Evolutionary conservation across 2,113 vertebrate genomes (phyloP).

Genomic region (Suncus etruscus): DNA sequence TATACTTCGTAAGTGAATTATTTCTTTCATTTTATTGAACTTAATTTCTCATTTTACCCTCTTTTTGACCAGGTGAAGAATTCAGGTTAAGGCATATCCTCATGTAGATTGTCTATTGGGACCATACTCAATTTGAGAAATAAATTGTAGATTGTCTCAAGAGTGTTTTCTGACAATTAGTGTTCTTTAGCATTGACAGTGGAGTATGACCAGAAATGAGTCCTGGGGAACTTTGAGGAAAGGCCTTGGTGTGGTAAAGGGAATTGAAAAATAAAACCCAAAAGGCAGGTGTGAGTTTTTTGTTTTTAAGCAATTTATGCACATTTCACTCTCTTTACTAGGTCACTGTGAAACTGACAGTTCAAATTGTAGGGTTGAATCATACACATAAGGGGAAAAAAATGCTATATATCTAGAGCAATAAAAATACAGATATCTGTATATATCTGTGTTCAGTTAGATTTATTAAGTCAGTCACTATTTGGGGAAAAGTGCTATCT

Average conservation of each 20-base stretch:
- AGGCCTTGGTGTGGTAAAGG: background rate
- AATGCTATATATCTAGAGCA: slow-evolving; percentile 20
- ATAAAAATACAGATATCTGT: slow-evolving; percentile 29
- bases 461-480: slow-evolving; percentile 77
- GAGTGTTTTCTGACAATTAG: background rate
- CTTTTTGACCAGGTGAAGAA: slow-evolving; percentile 15
- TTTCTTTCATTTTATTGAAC: slow-evolving; percentile 42
- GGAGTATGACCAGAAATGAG: background rate
- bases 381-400: slow-evolving; percentile 23
- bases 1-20: background rate
- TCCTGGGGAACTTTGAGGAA: background rate
- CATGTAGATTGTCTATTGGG: background rate
- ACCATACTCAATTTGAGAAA: slow-evolving; percentile 19
- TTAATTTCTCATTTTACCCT: background rate
- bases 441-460: slow-evolving; percentile 27
- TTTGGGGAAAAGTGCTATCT: slow-evolving; percentile 84
- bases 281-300: slow-evolving; percentile 6
- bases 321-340: background rate
- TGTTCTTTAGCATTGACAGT: background rate
- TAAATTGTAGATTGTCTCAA: background rate
- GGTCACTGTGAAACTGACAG: slow-evolving; percentile 15
- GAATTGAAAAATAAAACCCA: slow-evolving; percentile 5
- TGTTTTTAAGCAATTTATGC: background rate
- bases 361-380: background rate
- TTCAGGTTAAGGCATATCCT: slow-evolving; percentile 23